Evolutionary conservation across 2,113 vertebrate species (phyloP), one percentile per base, ranked within the genome.

Genomic region (Mobula hypostoma): DNA sequence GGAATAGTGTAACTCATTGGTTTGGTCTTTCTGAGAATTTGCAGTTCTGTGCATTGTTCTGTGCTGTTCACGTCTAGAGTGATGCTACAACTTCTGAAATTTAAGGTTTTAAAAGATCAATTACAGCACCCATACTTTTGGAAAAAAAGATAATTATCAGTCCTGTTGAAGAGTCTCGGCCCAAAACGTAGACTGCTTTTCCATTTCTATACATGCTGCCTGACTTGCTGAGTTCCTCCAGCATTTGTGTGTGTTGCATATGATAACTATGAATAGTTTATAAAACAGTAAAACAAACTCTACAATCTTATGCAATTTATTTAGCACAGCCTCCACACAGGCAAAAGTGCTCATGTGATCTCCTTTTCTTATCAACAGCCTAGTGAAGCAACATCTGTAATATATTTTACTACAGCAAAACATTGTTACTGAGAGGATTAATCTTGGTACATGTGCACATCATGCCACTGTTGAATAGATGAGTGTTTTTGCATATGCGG

Each of bases 301-400:
- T 48, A 32, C 8, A 0, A 70, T 14, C 70, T 93, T 93, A 27
- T 12, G 27, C 68, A 74, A n/a, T 92, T 40, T 21, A 27, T 27
- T 74, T 74, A 72, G 7, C 32, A 9, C 8, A 72, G 21, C 8
- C 19, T 40, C 68, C 36, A 91, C 36, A 24, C 8, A 74, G 24
- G 90, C n/a, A 48, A 21, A 36, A 74, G 11, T 91, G 61, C 14
- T 36, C 17, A 15, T 21, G 8, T 91, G 88, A 93, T 72, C 36
- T 66, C 63, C 61, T 92, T 72, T 92, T 40, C 90, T 72, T 72
- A 92, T 40, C 66, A 92, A 32, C 66, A 27, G 32, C 68, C 68
- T 27, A 93, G 40, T 74, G 40, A 93, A 74, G 91, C 70, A 72
- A 93, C 91, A 74, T 74, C 32, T 93, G 91, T 76, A 93, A 93